These are phyloP conservation scores for Parapsyche elsis DNA, from an alignment of 1,140 invertebrate species.

Conservation along the genomic window DNA sequence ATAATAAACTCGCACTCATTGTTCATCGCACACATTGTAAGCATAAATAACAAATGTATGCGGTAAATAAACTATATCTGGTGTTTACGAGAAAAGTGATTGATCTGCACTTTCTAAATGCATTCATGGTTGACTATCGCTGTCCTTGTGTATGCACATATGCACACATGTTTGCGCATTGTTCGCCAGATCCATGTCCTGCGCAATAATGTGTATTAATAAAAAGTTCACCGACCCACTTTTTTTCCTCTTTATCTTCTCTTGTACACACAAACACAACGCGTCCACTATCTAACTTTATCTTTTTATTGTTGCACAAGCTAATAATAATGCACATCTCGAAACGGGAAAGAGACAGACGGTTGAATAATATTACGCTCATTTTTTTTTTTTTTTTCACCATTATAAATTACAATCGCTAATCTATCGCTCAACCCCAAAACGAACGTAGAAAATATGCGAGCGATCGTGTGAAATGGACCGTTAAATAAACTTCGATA, in stretches of 20 bases:
- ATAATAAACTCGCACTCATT: too few relatives aligned
- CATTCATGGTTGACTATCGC: too few relatives aligned
- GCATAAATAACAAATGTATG: too few relatives aligned
- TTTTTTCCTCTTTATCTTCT: conserved; percentile 36
- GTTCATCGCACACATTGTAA: too few relatives aligned
- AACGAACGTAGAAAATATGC: too few relatives aligned
- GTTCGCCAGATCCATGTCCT: conserved; percentile 35
- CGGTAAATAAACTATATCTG: too few relatives aligned
- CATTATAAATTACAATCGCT: too few relatives aligned
- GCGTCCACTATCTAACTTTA: background rate
- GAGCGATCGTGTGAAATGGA: background rate
- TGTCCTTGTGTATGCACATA: background rate
- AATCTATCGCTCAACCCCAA: too few relatives aligned
- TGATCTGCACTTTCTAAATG: too few relatives aligned
- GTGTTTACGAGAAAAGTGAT: too few relatives aligned
- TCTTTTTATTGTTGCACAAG: background rate
- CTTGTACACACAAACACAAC: background rate
- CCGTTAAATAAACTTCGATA: conserved; percentile 33
- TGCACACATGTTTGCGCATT: background rate
- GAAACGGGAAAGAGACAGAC: background rate
- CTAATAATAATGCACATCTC: conserved; percentile 23
- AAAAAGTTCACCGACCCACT: conserved; percentile 45
- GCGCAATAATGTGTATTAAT: conserved; percentile 30
- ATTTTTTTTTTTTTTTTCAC: too few relatives aligned
- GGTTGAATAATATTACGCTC: too few relatives aligned